Evolutionary conservation across 2,113 vertebrate species (phyloP).

Genomic region (Petrocephalus microphthalmus): DNA sequence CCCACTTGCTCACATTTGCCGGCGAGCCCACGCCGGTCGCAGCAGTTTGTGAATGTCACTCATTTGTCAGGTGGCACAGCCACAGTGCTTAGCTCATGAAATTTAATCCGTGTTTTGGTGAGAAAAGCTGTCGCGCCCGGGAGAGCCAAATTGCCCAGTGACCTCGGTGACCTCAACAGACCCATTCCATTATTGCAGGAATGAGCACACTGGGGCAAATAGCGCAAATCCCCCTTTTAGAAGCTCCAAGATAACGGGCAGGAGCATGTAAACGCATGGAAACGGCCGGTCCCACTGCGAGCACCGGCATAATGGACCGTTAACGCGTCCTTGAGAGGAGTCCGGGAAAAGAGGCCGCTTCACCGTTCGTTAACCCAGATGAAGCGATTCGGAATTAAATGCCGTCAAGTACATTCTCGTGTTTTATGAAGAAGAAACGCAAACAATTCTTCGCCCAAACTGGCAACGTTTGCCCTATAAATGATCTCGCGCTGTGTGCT

Average conservation of each 20-base stretch:
- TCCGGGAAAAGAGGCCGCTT: background rate
- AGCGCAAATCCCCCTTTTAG: slow-evolving; percentile 7
- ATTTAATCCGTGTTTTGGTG: slow-evolving; percentile 14
- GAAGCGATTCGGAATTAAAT: background rate
- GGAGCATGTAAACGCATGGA: background rate
- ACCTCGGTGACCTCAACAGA: slow-evolving; percentile 4
- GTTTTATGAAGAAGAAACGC: background rate
- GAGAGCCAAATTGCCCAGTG: slow-evolving; percentile 17
- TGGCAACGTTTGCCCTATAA: background rate
- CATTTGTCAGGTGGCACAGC: background rate
- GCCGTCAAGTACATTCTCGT: background rate
- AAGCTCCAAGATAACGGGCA: background rate
- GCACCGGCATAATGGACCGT: background rate
- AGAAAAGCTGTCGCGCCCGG: slow-evolving; percentile 4
- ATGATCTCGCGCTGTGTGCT: background rate
- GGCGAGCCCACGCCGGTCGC: background rate
- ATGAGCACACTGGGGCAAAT: slow-evolving; percentile 8
- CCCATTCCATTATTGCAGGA: slow-evolving; percentile 13
- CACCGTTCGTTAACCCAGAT: background rate
- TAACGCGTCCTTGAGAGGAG: background rate
- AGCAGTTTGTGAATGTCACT: background rate
- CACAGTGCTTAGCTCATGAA: background rate
- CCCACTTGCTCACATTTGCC: background rate
- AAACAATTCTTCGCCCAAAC: background rate
- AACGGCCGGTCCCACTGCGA: background rate